Percentiles rank a stretch among this genome's conserved stretches.
Evolutionary conservation across 2,113 vertebrate genomes (phyloP).

Genomic region (Periophthalmodon schlosseri): DNA sequence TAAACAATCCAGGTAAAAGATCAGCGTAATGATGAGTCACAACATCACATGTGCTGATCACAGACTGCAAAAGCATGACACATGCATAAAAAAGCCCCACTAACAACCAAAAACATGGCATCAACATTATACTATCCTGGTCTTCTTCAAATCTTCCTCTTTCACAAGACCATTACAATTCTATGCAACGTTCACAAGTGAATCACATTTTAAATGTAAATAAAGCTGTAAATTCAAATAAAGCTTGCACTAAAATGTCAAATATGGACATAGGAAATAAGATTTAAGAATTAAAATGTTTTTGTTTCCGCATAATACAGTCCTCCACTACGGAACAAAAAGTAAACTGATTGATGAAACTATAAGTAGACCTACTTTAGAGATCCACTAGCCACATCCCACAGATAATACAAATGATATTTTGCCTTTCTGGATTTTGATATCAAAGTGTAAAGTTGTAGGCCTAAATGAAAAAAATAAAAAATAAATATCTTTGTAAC

Average conservation of each 20-base stretch:
- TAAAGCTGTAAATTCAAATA: too few relatives aligned
- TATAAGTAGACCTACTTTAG: too few relatives aligned
- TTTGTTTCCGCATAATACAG: not conserved
- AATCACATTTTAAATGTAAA: too few relatives aligned
- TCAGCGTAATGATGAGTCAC: slow-evolving; percentile 42
- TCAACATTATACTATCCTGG: slow-evolving; percentile 15
- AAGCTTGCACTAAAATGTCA: too few relatives aligned
- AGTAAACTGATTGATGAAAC: not conserved
- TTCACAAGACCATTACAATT: not conserved
- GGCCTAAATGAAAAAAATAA: not conserved
- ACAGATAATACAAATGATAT: too few relatives aligned
- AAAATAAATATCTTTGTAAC: not conserved
- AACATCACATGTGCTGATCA: slow-evolving; percentile 10
- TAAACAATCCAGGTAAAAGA: not conserved
- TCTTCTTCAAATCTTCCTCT: not conserved
- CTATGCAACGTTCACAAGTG: too few relatives aligned
- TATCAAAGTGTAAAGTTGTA: not conserved
- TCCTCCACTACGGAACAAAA: slow-evolving; percentile 18
- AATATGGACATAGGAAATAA: too few relatives aligned
- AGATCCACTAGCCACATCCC: too few relatives aligned
- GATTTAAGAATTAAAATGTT: too few relatives aligned
- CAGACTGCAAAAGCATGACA: not conserved
- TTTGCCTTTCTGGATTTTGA: too few relatives aligned
- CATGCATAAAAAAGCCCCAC: not conserved
- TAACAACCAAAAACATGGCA: not conserved